phyloP scores from a whole-genome alignment of 2,888 invertebrate genomes.

The Trachelus iudaicus region DNA sequence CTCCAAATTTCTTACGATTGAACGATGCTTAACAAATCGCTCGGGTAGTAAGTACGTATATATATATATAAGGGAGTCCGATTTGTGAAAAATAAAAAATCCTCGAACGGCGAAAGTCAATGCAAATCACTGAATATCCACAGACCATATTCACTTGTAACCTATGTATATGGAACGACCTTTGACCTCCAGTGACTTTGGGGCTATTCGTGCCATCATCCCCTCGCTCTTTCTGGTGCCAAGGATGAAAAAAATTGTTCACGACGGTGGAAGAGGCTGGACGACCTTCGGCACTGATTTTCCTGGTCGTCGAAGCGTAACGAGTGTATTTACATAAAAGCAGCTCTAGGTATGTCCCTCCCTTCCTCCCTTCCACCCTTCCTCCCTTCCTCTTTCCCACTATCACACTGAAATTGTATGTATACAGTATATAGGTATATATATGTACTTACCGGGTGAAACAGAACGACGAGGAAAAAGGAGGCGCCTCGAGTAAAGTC shows the following conservation, averaged over 20 bases:
- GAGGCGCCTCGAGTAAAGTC: not conserved
- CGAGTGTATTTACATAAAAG: constrained; percentile 55
- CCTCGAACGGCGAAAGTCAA: not conserved
- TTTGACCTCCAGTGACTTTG: not conserved
- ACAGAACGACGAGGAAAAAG: not conserved
- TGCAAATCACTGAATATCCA: not conserved
- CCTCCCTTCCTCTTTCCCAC: not conserved
- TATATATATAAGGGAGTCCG: not conserved
- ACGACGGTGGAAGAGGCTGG: not conserved
- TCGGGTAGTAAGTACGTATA: not conserved
- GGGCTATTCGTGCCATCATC: not conserved
- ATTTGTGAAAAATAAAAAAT: not conserved
- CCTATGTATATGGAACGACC: not conserved
- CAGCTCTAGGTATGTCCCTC: not conserved
- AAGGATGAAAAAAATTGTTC: not conserved
- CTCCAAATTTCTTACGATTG: not conserved
- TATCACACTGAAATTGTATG: not conserved
- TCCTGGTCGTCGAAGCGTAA: constrained; percentile 39
- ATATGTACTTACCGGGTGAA: not conserved
- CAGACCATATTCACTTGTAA: not conserved
- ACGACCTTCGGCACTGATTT: constrained; percentile 3
- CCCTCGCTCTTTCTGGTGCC: not conserved
- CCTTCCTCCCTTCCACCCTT: too few relatives aligned
- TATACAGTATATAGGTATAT: not conserved
- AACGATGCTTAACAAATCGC: not conserved